phyloP scores from a whole-genome alignment of 2,113 vertebrate genomes.

The Jacana jacana region DNA sequence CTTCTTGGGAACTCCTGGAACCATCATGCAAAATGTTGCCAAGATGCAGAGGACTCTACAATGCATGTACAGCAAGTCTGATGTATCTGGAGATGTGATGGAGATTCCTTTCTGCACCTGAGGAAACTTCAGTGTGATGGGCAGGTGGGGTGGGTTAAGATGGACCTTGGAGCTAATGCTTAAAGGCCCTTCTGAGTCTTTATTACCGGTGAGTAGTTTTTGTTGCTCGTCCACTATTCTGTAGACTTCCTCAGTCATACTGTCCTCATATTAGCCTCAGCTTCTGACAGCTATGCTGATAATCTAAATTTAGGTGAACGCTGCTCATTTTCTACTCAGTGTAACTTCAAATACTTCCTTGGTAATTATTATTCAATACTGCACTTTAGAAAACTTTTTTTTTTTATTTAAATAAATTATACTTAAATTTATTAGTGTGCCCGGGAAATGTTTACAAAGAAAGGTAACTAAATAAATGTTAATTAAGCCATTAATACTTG shows the following conservation, averaged over 20 bases:
- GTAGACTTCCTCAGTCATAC: not conserved
- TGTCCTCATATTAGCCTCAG: not conserved
- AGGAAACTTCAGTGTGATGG: not conserved
- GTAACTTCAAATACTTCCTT: not conserved
- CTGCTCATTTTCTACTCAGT: not conserved
- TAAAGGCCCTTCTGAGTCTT: not conserved
- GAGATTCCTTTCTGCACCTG: not conserved
- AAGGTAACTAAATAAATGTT: not conserved
- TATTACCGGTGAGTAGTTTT: not conserved
- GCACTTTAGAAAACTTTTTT: not conserved
- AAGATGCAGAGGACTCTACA: not conserved
- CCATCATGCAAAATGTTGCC: not conserved
- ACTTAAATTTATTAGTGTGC: not conserved
- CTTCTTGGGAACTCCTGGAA: not conserved
- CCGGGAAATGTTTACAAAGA: not conserved
- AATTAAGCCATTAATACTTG: not conserved
- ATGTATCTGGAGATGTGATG: not conserved
- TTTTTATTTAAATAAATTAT: too few species aligned
- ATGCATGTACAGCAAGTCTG: rapidly evolving
- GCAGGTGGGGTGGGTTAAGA: not conserved
- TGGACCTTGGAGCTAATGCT: not conserved
- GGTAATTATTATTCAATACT: not conserved
- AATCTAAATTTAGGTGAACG: not conserved
- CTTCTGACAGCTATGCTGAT: not conserved
- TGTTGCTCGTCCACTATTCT: not conserved